These are phyloP conservation scores for Hypercompe scribonia DNA, from an alignment of 2,888 invertebrate species.

Conservation along the genomic window DNA sequence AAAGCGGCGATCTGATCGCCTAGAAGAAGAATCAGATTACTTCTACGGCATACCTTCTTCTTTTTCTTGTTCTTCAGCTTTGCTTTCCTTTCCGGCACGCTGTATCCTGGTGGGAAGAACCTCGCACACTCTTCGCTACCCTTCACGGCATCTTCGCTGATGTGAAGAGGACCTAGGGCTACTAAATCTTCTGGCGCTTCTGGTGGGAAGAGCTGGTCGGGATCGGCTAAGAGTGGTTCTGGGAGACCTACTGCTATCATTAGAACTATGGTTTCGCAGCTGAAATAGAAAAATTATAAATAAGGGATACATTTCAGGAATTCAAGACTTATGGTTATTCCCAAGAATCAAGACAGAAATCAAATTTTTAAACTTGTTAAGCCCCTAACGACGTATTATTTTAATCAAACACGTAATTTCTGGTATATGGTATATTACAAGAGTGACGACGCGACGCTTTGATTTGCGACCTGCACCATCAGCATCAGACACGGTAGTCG, in stretches of 20 bases:
- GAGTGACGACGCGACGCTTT: too few relatives aligned
- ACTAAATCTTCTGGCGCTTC: conserved; percentile 89
- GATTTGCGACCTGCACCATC: too few relatives aligned
- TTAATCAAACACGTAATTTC: too few relatives aligned
- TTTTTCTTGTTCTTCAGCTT: conserved; percentile 83
- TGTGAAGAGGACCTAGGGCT: conserved; percentile 89
- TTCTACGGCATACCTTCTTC: conserved; percentile 74
- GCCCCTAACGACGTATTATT: too few relatives aligned
- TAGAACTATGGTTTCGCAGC: conserved; percentile 89
- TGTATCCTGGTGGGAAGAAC: conserved; percentile 90
- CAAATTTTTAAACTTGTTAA: too few relatives aligned
- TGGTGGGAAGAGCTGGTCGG: conserved; percentile 87
- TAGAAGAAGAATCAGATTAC: neutral
- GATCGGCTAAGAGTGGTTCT: conserved; percentile 88
- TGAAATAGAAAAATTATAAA: conserved; percentile 57
- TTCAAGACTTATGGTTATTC: too few relatives aligned
- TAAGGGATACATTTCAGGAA: too few relatives aligned
- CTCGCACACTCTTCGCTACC: conserved; percentile 88
- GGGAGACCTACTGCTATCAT: conserved; percentile 89
- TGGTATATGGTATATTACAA: too few relatives aligned
- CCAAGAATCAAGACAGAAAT: too few relatives aligned
- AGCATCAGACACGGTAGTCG: too few relatives aligned
- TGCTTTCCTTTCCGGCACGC: conserved; percentile 80
- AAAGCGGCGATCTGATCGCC: too few relatives aligned
- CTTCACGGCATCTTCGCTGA: conserved; percentile 88